These are phyloP conservation scores for Chrysotoxum bicinctum DNA, from an alignment of 2,888 invertebrate species.

Conservation along the genomic window DNA sequence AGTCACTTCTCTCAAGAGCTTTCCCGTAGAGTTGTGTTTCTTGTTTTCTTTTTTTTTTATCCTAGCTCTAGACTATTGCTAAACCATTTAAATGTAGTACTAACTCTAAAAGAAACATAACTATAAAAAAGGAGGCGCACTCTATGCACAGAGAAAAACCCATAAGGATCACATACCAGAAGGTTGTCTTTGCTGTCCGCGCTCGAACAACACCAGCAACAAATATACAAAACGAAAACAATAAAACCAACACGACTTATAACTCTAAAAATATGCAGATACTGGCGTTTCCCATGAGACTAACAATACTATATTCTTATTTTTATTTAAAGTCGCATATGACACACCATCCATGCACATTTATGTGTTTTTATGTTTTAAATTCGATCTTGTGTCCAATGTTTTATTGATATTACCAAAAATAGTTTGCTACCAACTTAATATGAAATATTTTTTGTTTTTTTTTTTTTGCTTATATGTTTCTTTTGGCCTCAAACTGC, in stretches of 20 bases:
- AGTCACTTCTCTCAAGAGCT: constrained; percentile 24
- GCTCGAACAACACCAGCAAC: constrained; percentile 15
- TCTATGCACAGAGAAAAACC: neutral
- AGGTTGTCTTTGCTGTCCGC: constrained; percentile 32
- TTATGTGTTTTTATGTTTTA: constrained; percentile 23
- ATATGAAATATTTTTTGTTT: constrained; percentile 45
- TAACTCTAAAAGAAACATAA: constrained; percentile 22
- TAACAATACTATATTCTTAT: neutral
- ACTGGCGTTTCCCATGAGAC: constrained; percentile 52
- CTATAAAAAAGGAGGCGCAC: constrained; percentile 47
- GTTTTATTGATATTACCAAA: constrained; percentile 72
- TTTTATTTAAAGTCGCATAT: neutral
- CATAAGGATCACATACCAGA: constrained; percentile 46
- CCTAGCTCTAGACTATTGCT: constrained; percentile 14
- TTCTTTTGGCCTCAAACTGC: constrained; percentile 29
- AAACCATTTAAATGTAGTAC: constrained; percentile 42
- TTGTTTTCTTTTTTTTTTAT: neutral
- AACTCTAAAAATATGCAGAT: constrained; percentile 56
- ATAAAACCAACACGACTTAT: constrained; percentile 52
- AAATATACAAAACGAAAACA: constrained; percentile 11
- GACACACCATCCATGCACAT: neutral
- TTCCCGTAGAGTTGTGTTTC: constrained; percentile 15
- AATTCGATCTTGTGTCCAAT: constrained; percentile 58
- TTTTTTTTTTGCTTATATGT: neutral
- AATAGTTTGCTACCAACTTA: constrained; percentile 72